These are phyloP conservation scores for Sturnira hondurensis DNA, from an alignment of 2,113 vertebrate species.

Conservation along the genomic window DNA sequence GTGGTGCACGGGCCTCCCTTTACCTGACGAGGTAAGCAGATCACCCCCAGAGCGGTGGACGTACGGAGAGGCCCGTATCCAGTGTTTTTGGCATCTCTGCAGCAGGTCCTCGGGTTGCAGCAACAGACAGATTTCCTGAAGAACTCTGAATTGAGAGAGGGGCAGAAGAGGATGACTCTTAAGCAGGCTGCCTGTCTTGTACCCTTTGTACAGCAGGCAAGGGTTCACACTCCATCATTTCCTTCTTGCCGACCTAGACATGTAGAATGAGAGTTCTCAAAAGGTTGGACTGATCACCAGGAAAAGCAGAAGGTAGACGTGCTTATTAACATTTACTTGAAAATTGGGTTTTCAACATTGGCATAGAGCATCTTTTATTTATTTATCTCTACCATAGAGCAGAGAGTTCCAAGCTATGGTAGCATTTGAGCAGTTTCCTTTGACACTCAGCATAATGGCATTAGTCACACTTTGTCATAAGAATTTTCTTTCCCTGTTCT, in stretches of 20 bases:
- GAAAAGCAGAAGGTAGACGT: neutral
- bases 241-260: neutral
- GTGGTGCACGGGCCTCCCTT: neutral
- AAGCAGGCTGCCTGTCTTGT: neutral
- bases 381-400: neutral
- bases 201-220: neutral
- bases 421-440: neutral
- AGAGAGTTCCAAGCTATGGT: neutral
- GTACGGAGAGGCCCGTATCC: neutral
- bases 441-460: neutral
- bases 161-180: neutral
- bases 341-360: neutral
- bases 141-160: neutral
- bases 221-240: neutral
- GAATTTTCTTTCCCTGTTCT: neutral
- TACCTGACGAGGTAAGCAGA: neutral
- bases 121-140: neutral
- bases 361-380: neutral
- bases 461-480: neutral
- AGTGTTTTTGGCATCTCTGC: neutral
- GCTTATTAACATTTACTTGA: neutral
- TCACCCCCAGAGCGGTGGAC: neutral
- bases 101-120: neutral
- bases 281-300: neutral
- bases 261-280: neutral